These are phyloP conservation scores for Dromaius novaehollandiae DNA, from an alignment of 2,113 vertebrate genomes.

Conservation along the genomic window DNA sequence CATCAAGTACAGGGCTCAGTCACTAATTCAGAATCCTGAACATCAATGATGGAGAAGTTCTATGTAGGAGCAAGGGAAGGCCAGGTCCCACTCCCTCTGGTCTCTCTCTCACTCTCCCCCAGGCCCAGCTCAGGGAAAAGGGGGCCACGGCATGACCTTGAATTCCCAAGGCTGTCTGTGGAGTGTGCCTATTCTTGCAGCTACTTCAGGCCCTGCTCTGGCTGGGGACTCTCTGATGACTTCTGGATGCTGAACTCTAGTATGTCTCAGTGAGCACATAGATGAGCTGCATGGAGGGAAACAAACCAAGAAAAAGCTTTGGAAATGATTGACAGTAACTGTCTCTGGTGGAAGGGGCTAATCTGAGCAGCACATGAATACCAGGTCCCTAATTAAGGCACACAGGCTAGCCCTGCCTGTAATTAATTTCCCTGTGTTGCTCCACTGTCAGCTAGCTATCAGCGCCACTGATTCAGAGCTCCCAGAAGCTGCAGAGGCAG, in stretches of 20 bases:
- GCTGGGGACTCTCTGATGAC: rapidly evolving
- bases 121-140: background rate
- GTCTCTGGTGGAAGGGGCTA: slow-evolving; percentile 20
- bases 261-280: background rate
- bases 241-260: background rate
- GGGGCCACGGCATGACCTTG: background rate
- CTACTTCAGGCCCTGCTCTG: background rate
- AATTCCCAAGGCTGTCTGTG: background rate
- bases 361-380: slow-evolving; percentile 28
- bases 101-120: background rate
- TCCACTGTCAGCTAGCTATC: background rate
- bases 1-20: background rate
- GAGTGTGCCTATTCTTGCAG: background rate
- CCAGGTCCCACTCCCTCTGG: rapidly evolving
- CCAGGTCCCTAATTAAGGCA: slow-evolving; percentile 54
- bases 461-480: background rate
- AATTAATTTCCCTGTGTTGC: slow-evolving; percentile 46
- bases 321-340: slow-evolving; percentile 31
- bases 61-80: background rate
- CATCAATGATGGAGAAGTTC: background rate
- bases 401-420: slow-evolving; percentile 27
- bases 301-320: background rate
- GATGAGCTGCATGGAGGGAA: background rate
- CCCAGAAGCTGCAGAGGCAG: background rate
- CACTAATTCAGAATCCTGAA: background rate